These are phyloP conservation scores for Halichoeres trimaculatus DNA, from an alignment of 2,113 vertebrate genomes.

Conservation along the genomic window DNA sequence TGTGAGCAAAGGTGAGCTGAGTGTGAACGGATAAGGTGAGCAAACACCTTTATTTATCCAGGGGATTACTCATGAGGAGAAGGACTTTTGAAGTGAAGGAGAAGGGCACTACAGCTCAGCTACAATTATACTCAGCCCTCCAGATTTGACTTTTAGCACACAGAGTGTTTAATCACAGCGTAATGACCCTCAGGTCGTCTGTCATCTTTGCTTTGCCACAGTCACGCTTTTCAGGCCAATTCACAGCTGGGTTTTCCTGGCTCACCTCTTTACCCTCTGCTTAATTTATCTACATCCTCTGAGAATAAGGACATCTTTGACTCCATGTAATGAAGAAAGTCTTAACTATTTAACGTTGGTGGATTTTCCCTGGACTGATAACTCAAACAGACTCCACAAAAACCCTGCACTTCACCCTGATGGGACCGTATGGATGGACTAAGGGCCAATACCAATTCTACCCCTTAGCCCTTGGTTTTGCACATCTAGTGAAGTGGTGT, in stretches of 20 bases:
- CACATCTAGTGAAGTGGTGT: too few species aligned
- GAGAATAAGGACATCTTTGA: slow-evolving; percentile 31
- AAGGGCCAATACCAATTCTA: too few species aligned
- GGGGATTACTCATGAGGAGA: not conserved
- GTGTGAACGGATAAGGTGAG: slow-evolving; percentile 35
- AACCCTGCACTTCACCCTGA: not conserved
- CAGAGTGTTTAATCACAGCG: slow-evolving; percentile 61
- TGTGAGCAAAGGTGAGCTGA: slow-evolving; percentile 64
- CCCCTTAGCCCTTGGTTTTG: too few species aligned
- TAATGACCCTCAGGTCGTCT: slow-evolving; percentile 57
- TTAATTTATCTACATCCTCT: slow-evolving; percentile 54
- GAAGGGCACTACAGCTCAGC: slow-evolving; percentile 2
- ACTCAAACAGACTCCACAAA: not conserved
- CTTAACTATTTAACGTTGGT: not conserved
- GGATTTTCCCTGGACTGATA: not conserved
- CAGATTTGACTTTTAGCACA: slow-evolving; percentile 46
- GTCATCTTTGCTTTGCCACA: slow-evolving; percentile 57
- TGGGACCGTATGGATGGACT: not conserved
- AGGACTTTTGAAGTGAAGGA: slow-evolving; percentile 27
- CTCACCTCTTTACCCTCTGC: slow-evolving; percentile 61
- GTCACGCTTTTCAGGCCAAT: slow-evolving; percentile 53
- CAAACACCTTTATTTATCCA: slow-evolving; percentile 47
- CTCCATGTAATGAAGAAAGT: slow-evolving; percentile 23
- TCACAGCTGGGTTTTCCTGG: slow-evolving; percentile 63
- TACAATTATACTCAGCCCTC: slow-evolving; percentile 21